Evolutionary conservation across 2,888 invertebrate genomes (phyloP).

Genomic region (Hydrotaea diabolus): DNA sequence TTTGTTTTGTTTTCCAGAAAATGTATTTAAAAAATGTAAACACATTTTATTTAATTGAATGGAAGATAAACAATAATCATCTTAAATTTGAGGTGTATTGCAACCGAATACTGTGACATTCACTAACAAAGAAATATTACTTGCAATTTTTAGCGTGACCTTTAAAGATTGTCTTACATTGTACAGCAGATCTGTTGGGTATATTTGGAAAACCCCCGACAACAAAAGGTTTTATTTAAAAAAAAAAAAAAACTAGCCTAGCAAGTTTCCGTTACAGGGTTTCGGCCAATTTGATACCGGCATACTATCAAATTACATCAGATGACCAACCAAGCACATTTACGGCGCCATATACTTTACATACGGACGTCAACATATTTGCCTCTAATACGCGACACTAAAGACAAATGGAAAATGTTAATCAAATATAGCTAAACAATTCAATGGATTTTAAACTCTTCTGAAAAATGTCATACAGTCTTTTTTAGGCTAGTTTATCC

Average conservation of each 20-base stretch:
- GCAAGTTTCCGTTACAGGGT: neutral
- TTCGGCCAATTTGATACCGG: neutral
- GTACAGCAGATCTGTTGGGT: neutral
- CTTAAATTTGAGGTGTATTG: neutral
- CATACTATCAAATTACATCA: too few species aligned
- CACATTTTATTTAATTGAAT: neutral
- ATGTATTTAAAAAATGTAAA: conserved; percentile 13
- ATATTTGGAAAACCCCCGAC: neutral
- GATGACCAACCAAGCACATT: neutral
- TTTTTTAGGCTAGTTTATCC: too few species aligned
- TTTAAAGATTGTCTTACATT: neutral
- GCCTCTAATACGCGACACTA: too few species aligned
- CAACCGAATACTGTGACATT: neutral
- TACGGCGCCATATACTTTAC: too few species aligned
- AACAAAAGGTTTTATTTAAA: neutral
- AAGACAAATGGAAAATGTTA: too few species aligned
- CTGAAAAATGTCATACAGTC: too few species aligned
- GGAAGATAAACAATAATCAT: neutral
- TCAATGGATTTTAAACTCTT: too few species aligned
- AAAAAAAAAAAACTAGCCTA: too few species aligned
- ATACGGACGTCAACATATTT: too few species aligned
- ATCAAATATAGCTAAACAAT: too few species aligned
- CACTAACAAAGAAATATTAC: neutral
- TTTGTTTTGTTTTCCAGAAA: neutral
- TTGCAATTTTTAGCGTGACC: conserved; percentile 1